Base-by-base conservation (phyloP, 1,140 invertebrate species). In the Copidosoma floridanum region DNA sequence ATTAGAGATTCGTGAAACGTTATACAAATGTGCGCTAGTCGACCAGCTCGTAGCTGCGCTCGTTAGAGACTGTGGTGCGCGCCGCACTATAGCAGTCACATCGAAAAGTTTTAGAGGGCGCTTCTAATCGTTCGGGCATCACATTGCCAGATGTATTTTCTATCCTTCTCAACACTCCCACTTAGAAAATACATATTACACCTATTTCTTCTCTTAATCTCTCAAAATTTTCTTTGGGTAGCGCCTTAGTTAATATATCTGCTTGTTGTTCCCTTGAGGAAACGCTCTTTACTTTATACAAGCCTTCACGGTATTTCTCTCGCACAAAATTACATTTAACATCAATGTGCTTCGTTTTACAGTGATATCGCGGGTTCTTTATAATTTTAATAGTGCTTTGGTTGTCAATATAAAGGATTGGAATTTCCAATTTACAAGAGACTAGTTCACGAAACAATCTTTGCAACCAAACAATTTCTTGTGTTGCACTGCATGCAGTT, bases 401-500 rank as follows among this genome's bases (percentile, higher is more conserved):
- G 32, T 55, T 61, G 26, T 62, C 60, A 5, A 62, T 43, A 11
- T n/a, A 47, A 11, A 63, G 20, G 2, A 26, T 57, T 44, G 47
- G 47, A 38, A 2, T 46, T 29, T 18, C 3, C 4, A 27, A 37
- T 24, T 37, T 18, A 23, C 24, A 24, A 4, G n/a, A 20, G 5
- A 35, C 8, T 32, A 56, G 21, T 1, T 52, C 20, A 8, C 23
- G 3, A 12, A 52, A 21, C 18, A 7, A 38, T 48, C 20, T 27
- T 26, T 63, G 35, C 27, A 53, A 10, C 44, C 52, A 56, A n/a
- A 50, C 43, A 3, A 56, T n/a, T 50, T 62, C 60, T 38, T 62
- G 51, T 6, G 51, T 44, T 24, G 11, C 23, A 23, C 16, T 23
- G n/a, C 43, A 46, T 10, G 43, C 43, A 6, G 43, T 23, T 6